Evolutionary conservation across 2,888 invertebrate genomes (phyloP).

Genomic region (Auanema sp.): DNA sequence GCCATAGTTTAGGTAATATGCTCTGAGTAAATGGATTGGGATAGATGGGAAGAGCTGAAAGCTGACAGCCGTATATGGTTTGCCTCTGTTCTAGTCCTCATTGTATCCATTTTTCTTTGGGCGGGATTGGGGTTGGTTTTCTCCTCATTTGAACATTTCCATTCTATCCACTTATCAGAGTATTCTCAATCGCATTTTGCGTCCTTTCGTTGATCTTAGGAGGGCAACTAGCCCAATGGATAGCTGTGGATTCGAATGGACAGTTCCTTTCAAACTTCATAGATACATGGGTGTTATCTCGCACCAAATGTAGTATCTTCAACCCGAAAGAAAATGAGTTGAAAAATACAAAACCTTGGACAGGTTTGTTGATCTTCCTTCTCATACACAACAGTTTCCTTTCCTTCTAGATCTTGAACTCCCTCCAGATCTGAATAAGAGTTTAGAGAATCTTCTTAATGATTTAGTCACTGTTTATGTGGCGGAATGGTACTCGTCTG

Average conservation of each 20-base stretch:
- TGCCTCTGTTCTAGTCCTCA: not conserved
- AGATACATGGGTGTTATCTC: constrained; percentile 14
- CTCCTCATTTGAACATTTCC: not conserved
- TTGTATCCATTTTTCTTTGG: constrained; percentile 3
- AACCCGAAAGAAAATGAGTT: not conserved
- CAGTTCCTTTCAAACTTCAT: constrained; percentile 7
- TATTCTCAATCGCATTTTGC: constrained; percentile 20
- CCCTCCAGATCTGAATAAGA: constrained; percentile 41
- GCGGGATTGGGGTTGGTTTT: constrained; percentile 22
- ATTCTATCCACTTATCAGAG: constrained; percentile 1
- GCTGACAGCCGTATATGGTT: too few relatives aligned
- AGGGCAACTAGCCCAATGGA: constrained; percentile 16
- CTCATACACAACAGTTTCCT: not conserved
- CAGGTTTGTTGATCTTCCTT: constrained; percentile 15
- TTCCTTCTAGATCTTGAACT: constrained; percentile 3
- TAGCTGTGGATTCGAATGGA: constrained; percentile 12
- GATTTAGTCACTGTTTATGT: constrained; percentile 54
- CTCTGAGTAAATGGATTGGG: too few relatives aligned
- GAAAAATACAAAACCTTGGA: constrained; percentile 35
- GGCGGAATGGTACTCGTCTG: constrained; percentile 54
- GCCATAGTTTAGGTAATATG: not conserved
- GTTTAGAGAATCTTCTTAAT: constrained; percentile 51
- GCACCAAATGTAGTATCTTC: not conserved
- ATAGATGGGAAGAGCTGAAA: too few relatives aligned
- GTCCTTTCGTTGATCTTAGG: constrained; percentile 15